These are phyloP conservation scores for Geotrypetes seraphini DNA, from an alignment of 2,797 vertebrate genomes.

Conservation along the genomic window DNA sequence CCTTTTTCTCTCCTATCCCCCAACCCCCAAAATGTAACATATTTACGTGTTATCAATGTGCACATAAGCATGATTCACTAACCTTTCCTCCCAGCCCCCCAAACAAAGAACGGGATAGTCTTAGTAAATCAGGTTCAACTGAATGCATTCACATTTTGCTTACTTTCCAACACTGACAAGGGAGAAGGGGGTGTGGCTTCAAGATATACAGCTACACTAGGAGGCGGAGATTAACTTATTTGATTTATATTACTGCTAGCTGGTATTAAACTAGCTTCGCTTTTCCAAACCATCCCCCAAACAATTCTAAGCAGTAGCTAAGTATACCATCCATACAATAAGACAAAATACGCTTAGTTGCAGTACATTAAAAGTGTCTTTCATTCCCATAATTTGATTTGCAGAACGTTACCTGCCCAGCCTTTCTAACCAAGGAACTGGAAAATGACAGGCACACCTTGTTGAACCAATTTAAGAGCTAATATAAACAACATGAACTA, in stretches of 20 bases:
- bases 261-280: slow-evolving; percentile 54
- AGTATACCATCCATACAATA: slow-evolving; percentile 53
- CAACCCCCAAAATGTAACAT: too few relatives aligned
- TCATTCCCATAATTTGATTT: slow-evolving; percentile 39
- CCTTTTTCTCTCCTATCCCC: too few relatives aligned
- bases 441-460: slow-evolving; percentile 64
- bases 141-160: slow-evolving; percentile 48
- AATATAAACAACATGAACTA: slow-evolving; percentile 51
- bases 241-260: slow-evolving; percentile 30
- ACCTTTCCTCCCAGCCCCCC: too few relatives aligned
- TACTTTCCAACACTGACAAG: slow-evolving; percentile 44
- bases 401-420: slow-evolving; percentile 58
- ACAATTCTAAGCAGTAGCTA: slow-evolving; percentile 52
- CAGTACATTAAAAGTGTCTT: slow-evolving; percentile 46
- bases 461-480: slow-evolving; percentile 55
- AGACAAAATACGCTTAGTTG: slow-evolving; percentile 53
- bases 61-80: too few relatives aligned
- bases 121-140: too few relatives aligned
- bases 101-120: too few relatives aligned
- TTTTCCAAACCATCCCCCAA: slow-evolving; percentile 45
- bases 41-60: too few relatives aligned
- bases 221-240: slow-evolving; percentile 32
- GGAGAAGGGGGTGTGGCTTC: too few relatives aligned
- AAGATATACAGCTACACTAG: too few relatives aligned
- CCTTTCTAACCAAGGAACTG: slow-evolving; percentile 47